Evolutionary conservation across 1,140 invertebrate species (phyloP).

Genomic region (Apis laboriosa): DNA sequence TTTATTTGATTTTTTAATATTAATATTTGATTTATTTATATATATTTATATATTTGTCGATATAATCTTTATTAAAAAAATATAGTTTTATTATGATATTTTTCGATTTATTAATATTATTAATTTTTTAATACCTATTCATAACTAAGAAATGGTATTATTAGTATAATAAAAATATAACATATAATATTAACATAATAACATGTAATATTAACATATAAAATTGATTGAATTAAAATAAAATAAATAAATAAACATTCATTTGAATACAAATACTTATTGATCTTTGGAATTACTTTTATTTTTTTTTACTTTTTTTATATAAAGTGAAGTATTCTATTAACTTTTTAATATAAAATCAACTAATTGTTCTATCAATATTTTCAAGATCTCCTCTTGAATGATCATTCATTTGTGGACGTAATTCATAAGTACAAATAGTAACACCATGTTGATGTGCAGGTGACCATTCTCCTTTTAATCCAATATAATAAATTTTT

Average conservation of each 20-base stretch:
- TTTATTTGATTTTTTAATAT: too few species aligned
- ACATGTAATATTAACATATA: not conserved
- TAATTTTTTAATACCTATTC: too few species aligned
- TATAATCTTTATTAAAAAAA: too few species aligned
- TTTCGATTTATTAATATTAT: not conserved
- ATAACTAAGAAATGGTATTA: not conserved
- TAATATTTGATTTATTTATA: too few species aligned
- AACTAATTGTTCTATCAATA: constrained; percentile 37
- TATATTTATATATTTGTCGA: too few species aligned
- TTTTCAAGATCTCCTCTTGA: constrained; percentile 20
- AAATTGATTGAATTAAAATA: not conserved
- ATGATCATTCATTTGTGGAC: constrained; percentile 92
- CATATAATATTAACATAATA: not conserved
- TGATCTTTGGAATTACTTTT: not conserved
- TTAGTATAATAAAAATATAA: not conserved
- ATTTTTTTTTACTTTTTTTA: not conserved
- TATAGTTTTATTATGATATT: too few species aligned
- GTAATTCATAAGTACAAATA: constrained; percentile 93
- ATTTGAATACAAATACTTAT: constrained; percentile 12
- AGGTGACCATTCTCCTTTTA: constrained; percentile 95
- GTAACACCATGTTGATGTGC: constrained; percentile 92
- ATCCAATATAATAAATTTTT: constrained; percentile 95
- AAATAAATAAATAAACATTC: not conserved
- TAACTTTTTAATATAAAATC: constrained; percentile 19
- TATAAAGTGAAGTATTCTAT: not conserved